Percentiles rank a stretch among this genome's conserved stretches.
phyloP scores from a whole-genome alignment of 2,113 vertebrate species.

The Macquaria ambigua region DNA sequence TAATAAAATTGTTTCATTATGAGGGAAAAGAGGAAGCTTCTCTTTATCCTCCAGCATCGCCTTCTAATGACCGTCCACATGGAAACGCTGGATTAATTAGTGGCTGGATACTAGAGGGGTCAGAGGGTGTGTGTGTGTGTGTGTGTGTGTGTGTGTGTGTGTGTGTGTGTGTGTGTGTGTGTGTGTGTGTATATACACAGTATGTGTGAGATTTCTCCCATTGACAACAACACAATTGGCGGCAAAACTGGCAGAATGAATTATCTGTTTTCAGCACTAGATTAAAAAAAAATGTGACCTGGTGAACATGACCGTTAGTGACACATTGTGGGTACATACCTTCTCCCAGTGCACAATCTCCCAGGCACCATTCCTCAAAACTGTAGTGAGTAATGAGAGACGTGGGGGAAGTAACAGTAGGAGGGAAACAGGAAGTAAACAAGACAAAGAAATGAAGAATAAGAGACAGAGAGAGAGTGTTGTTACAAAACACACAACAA shows the following conservation, averaged over 20 bases:
- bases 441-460: background rate
- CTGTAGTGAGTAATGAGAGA: constrained; percentile 76
- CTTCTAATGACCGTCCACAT: constrained; percentile 61
- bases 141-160: constrained; percentile 7
- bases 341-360: constrained; percentile 99
- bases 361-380: constrained; percentile 97
- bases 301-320: background rate
- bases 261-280: background rate
- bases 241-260: background rate
- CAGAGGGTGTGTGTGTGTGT: constrained; percentile 14
- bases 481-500: constrained; percentile 3
- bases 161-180: background rate
- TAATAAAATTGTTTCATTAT: constrained; percentile 57
- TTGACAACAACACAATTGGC: constrained; percentile 20
- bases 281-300: background rate
- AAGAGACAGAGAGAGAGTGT: background rate
- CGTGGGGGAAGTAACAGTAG: background rate
- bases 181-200: background rate
- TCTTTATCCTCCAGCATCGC: constrained; percentile 59
- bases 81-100: constrained; percentile 67
- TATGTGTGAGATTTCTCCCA: constrained; percentile 14
- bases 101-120: constrained; percentile 38
- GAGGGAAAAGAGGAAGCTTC: constrained; percentile 41
- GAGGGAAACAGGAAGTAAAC: background rate
- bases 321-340: constrained; percentile 82